Conservation (phyloP, 2,797 vertebrate species). For the Ara ararauna region DNA sequence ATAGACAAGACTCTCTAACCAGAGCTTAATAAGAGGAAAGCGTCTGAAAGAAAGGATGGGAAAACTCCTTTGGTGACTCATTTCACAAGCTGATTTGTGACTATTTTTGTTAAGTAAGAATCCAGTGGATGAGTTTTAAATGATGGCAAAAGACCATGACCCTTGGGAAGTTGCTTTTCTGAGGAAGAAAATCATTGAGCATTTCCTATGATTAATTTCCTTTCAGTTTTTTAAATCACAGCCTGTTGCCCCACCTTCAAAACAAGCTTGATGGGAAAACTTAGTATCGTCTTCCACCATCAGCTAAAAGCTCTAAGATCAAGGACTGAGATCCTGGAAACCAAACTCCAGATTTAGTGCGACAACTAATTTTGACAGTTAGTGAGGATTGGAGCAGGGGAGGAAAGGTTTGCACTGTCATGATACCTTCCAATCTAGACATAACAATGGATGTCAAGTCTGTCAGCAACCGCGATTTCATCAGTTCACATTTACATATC, state of each 20-base stretch:
- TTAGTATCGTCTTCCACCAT: not conserved
- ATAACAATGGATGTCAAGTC: not conserved
- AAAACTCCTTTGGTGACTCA: not conserved
- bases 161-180: not conserved
- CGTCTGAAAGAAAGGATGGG: not conserved
- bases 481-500: not conserved
- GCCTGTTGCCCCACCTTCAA: not conserved
- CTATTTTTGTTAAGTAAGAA: not conserved
- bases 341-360: not conserved
- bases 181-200: not conserved
- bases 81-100: not conserved
- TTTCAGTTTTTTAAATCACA: not conserved
- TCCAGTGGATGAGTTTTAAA: not conserved
- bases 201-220: conserved; percentile 1
- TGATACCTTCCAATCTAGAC: not conserved
- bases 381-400: not conserved
- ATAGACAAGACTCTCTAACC: not conserved
- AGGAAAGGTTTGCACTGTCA: not conserved
- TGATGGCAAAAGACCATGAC: not conserved
- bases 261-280: not conserved
- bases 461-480: not conserved
- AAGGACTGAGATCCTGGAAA: not conserved
- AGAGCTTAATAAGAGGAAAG: not conserved
- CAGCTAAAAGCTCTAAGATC: not conserved
- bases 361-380: not conserved